phyloP scores from a whole-genome alignment of 2,888 invertebrate species.

The Ecliptopera silaceata region DNA sequence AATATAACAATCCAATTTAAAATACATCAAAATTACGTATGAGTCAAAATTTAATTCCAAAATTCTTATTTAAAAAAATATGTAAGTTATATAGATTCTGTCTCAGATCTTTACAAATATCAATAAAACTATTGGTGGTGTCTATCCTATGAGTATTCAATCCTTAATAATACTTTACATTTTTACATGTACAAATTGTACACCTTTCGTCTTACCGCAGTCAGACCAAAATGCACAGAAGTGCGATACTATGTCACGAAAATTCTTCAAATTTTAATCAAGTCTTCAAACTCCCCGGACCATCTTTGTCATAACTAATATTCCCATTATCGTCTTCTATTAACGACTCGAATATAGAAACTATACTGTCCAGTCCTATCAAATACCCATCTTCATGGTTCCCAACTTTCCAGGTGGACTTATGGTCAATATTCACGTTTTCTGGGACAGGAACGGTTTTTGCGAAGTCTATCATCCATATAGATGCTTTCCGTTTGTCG shows the following conservation, averaged over 20 bases:
- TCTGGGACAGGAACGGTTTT: constrained; percentile 94
- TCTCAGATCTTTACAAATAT: constrained; percentile 7
- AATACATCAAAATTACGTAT: not conserved
- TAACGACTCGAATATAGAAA: constrained; percentile 90
- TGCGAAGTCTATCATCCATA: constrained; percentile 99
- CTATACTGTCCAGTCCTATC: constrained; percentile 94
- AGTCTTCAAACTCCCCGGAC: constrained; percentile 72
- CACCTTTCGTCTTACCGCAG: constrained; percentile 42
- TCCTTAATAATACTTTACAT: constrained; percentile 71
- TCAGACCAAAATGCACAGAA: constrained; percentile 45
- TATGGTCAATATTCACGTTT: constrained; percentile 89
- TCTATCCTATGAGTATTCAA: constrained; percentile 72
- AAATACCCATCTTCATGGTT: constrained; percentile 98
- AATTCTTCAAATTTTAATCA: constrained; percentile 53
- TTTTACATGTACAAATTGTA: constrained; percentile 46
- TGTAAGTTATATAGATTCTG: constrained; percentile 13
- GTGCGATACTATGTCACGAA: constrained; percentile 51
- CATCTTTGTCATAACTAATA: constrained; percentile 66
- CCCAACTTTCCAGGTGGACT: constrained; percentile 94
- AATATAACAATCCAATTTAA: constrained; percentile 5
- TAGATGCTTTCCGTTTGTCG: constrained; percentile 92
- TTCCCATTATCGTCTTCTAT: constrained; percentile 73
- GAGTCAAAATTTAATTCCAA: too few relatives aligned
- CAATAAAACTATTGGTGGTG: constrained; percentile 56
- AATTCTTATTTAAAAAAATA: too few relatives aligned